Evolutionary conservation across 2,797 vertebrate genomes (phyloP).

Genomic region (Crocodylus rhombifer): DNA sequence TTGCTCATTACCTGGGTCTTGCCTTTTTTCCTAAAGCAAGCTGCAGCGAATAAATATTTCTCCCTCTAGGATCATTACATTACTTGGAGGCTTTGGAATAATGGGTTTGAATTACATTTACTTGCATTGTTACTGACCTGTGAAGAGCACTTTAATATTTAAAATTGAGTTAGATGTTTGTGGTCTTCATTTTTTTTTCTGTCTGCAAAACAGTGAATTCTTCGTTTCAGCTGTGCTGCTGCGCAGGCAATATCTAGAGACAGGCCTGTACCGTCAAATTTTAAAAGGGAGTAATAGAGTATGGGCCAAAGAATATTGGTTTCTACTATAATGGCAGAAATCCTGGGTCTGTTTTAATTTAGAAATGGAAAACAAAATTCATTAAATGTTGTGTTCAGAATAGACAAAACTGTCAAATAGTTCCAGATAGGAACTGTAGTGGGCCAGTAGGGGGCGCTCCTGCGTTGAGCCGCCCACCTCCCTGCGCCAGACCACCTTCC

Average conservation of each 20-base stretch:
- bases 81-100: background rate
- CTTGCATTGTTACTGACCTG: background rate
- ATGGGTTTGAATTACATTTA: background rate
- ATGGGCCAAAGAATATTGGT: no score
- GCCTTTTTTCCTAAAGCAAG: background rate
- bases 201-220: accelerated
- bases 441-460: no score
- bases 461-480: no score
- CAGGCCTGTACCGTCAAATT: background rate
- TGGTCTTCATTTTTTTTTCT: background rate
- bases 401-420: no score
- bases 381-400: no score
- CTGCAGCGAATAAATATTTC: background rate
- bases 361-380: no score
- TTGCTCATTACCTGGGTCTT: background rate
- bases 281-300: no score
- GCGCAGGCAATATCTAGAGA: background rate
- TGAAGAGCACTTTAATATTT: background rate
- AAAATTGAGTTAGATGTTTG: background rate
- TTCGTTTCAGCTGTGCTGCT: background rate
- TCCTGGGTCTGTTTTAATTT: no score
- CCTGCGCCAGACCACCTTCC: no score
- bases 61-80: background rate
- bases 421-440: no score
- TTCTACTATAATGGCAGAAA: no score